Evolutionary conservation across 2,888 invertebrate species (phyloP), one percentile per base, ranked within the genome.

Genomic region (Sesia apiformis): DNA sequence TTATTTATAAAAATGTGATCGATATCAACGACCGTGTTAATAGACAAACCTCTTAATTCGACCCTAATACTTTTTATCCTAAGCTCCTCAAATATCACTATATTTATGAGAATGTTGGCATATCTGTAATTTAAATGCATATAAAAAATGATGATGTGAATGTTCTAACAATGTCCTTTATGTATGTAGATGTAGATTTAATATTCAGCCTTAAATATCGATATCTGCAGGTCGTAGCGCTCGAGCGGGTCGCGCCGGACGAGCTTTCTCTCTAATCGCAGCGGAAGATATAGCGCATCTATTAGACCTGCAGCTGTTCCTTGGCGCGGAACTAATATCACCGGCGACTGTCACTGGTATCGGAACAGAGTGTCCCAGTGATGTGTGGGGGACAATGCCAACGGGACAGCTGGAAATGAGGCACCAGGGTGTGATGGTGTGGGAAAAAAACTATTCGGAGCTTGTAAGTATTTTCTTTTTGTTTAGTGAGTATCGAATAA

Each of bases 251-350:
- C 91, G 97, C 41, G 92, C 93, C 42, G 99, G 99, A 41, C 94
- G 93, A 1, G 98, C 99, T 0, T 97, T 94, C 79, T 98, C 97
- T 0, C 91, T 99, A 46, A 91, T 99, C 40, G 91, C 95, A 0
- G 94, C 95, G 0, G 98, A 99, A 58, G 99, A 99, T 80, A 90
- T 96, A 52, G 94, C 99, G 0, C 97, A 97, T 79, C 84, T 99
- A 4, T 77, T 98, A n/a, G 99, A 99, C 84, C 90, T 99, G 53
- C 97, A 98, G 76, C 90, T 99, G 60, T 99, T 99, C 82, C 91
- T 99, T 53, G 97, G 96, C 43, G 87, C 98, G 1, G 90, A 91
- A 6, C 82, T 94, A 42, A 72, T 84, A 8, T 70, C 81, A 0
- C 76, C 90, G 0, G 50, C 64, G 0, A 70, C 49, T 39, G 76